Evolutionary conservation across 2,888 invertebrate genomes (phyloP).

Genomic region (Drosophila rubida): DNA sequence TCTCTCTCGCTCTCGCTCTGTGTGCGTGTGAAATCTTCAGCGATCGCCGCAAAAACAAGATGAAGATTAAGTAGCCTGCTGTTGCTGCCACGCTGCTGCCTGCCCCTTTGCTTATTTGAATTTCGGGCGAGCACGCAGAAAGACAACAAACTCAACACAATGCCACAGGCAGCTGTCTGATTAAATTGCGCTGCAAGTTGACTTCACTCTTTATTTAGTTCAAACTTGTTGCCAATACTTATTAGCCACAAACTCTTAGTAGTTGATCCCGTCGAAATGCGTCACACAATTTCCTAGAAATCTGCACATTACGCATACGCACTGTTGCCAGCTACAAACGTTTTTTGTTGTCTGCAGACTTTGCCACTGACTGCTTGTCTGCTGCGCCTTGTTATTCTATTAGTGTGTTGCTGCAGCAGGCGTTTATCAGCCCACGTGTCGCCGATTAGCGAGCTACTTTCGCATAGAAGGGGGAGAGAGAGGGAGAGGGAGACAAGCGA

Average conservation of each 20-base stretch:
- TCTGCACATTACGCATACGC: neutral
- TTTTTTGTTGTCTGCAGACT: neutral
- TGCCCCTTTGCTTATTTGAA: neutral
- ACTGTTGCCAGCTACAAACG: too few relatives aligned
- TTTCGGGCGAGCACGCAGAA: neutral
- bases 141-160: neutral
- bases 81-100: neutral
- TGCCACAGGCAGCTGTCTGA: neutral
- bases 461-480: neutral
- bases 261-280: too few relatives aligned
- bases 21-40: constrained; percentile 40
- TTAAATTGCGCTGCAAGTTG: neutral
- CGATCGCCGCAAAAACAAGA: constrained; percentile 15
- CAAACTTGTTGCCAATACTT: too few relatives aligned
- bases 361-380: neutral
- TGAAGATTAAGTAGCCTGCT: neutral
- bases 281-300: neutral
- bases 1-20: neutral
- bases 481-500: constrained; percentile 10
- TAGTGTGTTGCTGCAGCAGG: constrained; percentile 2
- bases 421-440: constrained; percentile 67
- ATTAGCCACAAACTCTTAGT: too few relatives aligned
- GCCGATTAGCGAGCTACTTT: constrained; percentile 53
- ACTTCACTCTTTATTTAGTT: too few relatives aligned
- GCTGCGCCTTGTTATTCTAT: constrained; percentile 5